A percentile compares a stretch with the other conserved stretches of the same genome.
These are phyloP conservation scores for Cirrhinus molitorella DNA, from an alignment of 2,797 vertebrate genomes.

Conservation along the genomic window DNA sequence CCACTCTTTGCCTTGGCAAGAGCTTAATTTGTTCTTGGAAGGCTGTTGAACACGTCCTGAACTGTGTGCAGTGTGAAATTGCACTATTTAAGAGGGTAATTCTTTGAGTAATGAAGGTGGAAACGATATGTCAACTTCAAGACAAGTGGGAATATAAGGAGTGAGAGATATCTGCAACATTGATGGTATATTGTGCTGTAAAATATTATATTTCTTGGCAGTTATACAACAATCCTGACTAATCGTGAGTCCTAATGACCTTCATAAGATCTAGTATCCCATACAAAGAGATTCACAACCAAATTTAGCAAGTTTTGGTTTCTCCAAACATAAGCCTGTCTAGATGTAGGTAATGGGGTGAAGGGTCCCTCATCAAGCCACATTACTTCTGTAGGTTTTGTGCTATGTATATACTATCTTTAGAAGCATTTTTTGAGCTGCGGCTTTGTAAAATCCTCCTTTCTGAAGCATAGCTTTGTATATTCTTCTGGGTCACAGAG, in stretches of 20 bases:
- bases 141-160: neutral
- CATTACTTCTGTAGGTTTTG: neutral
- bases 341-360: slow-evolving; percentile 21
- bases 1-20: neutral
- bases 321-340: neutral
- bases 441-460: neutral
- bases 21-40: neutral
- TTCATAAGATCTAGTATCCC: neutral
- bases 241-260: neutral
- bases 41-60: slow-evolving; percentile 7
- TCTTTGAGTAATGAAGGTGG: slow-evolving; percentile 16
- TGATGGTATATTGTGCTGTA: neutral
- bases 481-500: slow-evolving; percentile 17
- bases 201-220: neutral
- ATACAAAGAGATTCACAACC: neutral
- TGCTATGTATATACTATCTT: neutral
- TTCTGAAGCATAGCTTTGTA: slow-evolving; percentile 11
- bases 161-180: neutral
- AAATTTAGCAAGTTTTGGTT: neutral
- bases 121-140: neutral
- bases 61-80: slow-evolving; percentile 15
- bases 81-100: neutral
- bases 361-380: slow-evolving; percentile 7
- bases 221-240: neutral
- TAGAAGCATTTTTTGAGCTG: neutral